phyloP scores from a whole-genome alignment of 2,113 vertebrate species.

The Thamnophis sirtalis region DNA sequence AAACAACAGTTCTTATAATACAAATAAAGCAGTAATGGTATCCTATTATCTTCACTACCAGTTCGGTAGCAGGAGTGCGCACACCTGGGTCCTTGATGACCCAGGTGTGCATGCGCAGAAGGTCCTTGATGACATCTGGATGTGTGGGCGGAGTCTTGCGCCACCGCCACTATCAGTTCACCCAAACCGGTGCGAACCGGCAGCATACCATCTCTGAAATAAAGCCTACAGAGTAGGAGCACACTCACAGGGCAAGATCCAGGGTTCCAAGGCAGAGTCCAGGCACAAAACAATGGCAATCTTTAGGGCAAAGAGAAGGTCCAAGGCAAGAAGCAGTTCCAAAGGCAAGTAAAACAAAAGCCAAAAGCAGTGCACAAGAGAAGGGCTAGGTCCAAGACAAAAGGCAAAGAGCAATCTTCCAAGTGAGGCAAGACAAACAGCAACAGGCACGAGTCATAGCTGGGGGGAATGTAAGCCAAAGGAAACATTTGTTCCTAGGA shows the following conservation, averaged over 20 bases:
- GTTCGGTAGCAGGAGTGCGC: no score
- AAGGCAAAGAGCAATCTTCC: not conserved
- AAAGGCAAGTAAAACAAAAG: not conserved
- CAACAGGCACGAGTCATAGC: not conserved
- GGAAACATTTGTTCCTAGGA: not conserved
- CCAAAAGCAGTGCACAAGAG: not conserved
- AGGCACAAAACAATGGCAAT: not conserved
- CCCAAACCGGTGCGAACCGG: no score
- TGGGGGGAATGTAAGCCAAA: not conserved
- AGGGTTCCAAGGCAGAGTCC: not conserved
- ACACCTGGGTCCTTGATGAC: no score
- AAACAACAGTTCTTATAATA: not conserved
- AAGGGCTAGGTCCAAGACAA: not conserved
- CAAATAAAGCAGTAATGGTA: not conserved
- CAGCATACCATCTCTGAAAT: no score
- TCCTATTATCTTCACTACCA: no score
- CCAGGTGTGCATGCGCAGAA: no score
- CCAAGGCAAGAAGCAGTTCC: not conserved
- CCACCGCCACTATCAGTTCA: no score
- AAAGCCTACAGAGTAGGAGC: not conserved
- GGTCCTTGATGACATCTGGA: no score
- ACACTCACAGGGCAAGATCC: not conserved
- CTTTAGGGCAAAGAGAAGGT: not conserved
- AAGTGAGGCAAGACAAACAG: not conserved
- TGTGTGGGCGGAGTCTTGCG: no score